phyloP scores from a whole-genome alignment of 2,888 invertebrate genomes.

The Drosophila prolongata region DNA sequence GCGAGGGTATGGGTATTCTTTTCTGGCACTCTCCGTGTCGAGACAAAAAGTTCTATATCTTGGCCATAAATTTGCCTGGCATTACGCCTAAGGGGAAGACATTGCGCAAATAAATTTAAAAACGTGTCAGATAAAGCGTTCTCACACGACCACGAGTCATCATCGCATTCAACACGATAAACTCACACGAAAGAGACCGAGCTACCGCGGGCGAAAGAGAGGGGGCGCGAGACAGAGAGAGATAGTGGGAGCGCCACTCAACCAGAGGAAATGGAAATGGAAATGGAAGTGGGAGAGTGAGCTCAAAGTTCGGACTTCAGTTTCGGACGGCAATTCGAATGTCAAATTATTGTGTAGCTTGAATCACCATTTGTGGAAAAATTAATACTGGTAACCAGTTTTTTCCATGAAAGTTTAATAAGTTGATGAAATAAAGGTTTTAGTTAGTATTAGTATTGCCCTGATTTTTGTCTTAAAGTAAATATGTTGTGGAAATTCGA shows the following conservation, averaged over 20 bases:
- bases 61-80: constrained; percentile 40
- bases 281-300: constrained; percentile 23
- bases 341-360: constrained; percentile 20
- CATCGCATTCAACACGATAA: constrained; percentile 17
- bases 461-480: background rate
- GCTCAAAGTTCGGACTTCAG: constrained; percentile 25
- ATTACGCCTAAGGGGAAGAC: constrained; percentile 23
- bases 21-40: constrained; percentile 15
- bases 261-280: constrained; percentile 28
- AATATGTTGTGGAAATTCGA: background rate
- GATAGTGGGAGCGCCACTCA: constrained; percentile 20
- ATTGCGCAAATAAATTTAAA: constrained; percentile 63
- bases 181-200: constrained; percentile 8
- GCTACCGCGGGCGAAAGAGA: constrained; percentile 15
- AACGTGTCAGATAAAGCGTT: constrained; percentile 71
- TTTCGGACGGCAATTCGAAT: constrained; percentile 25
- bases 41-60: constrained; percentile 48
- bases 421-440: too few species aligned
- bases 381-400: too few species aligned
- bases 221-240: constrained; percentile 1
- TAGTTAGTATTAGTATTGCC: background rate
- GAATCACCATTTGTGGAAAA: background rate
- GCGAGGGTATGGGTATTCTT: background rate
- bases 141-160: constrained; percentile 51
- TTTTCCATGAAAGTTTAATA: background rate